phyloP scores from a whole-genome alignment of 2,888 invertebrate genomes.

The Pristionchus entomophagus region DNA sequence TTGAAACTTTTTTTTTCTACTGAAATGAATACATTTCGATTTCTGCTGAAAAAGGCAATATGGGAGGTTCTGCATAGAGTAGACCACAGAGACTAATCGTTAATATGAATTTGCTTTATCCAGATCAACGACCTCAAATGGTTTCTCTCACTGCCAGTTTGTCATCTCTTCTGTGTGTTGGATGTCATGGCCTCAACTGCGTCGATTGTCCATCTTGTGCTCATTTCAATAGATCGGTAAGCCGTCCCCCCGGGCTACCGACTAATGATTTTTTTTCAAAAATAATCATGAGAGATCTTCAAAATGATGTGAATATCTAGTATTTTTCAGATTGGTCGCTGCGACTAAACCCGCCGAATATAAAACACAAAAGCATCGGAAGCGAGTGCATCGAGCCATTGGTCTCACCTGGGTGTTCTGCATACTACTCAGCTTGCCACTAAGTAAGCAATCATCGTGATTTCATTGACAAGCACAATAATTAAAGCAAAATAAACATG shows the following conservation, averaged over 20 bases:
- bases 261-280: too few relatives aligned
- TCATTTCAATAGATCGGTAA: conserved; percentile 75
- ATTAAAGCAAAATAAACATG: neutral
- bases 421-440: conserved; percentile 70
- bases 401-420: conserved; percentile 74
- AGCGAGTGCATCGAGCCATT: conserved; percentile 73
- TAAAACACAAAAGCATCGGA: conserved; percentile 73
- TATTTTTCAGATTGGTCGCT: conserved; percentile 69
- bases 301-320: neutral
- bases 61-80: too few relatives aligned
- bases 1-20: too few relatives aligned
- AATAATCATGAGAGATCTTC: too few relatives aligned
- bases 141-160: conserved; percentile 72
- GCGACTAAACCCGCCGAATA: conserved; percentile 76
- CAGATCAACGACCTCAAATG: conserved; percentile 72
- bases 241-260: too few relatives aligned
- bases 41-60: too few relatives aligned
- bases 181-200: conserved; percentile 75
- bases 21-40: too few relatives aligned
- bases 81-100: neutral
- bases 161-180: conserved; percentile 73
- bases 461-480: neutral
- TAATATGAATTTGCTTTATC: too few relatives aligned
- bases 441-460: conserved; percentile 60
- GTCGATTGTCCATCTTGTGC: conserved; percentile 75